Evolutionary conservation across 2,888 invertebrate species (phyloP), one percentile per base, ranked within the genome.

Genomic region (Linnaemya tessellans): DNA sequence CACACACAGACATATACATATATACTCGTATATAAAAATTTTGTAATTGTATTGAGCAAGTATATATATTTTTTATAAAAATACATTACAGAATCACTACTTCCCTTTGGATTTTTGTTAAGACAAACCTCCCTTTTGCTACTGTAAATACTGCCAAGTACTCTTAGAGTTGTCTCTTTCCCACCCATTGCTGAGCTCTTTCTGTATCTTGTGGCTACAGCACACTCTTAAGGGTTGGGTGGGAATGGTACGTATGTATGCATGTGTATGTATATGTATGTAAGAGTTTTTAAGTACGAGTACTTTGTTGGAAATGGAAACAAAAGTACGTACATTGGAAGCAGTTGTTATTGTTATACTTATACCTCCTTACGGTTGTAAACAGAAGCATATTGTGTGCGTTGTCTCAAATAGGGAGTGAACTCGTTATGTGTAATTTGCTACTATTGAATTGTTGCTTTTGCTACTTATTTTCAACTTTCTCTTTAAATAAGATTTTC

Each of bases 301-400:
- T 68, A 38, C 54, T 74, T 41, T 58, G 15, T 58, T 30, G 25
- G 20, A 22, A 49, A 71, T 73, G 43, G 35, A 80, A 71, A 51
- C n/a, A n/a, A n/a, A n/a, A n/a, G n/a, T n/a, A n/a, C 65, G 73
- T 64, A 38, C 35, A 71, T 75, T 75, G 62, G 18, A 9, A 74
- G 75, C 41, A 75, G 43, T 68, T 75, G 46, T 65, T 80, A 73
- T 73, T 64, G 25, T 73, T 65, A n/a, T 46, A 68, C 62, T 75
- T 56, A 20, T 49, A 49, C 15, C 56, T 35, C 71, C 75, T 68
- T 75, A 58, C 78, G 49, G 60, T 46, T 75, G 38, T 74, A 80
- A 87, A 86, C 84, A 80, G 86, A 87, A 87, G 87, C 87, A 87
- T 87, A 87, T 87, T 87, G 87, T 84, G 79, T 71, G 86, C 82